Evolutionary conservation across 2,113 vertebrate species (phyloP).

Genomic region (Lutjanus erythropterus): DNA sequence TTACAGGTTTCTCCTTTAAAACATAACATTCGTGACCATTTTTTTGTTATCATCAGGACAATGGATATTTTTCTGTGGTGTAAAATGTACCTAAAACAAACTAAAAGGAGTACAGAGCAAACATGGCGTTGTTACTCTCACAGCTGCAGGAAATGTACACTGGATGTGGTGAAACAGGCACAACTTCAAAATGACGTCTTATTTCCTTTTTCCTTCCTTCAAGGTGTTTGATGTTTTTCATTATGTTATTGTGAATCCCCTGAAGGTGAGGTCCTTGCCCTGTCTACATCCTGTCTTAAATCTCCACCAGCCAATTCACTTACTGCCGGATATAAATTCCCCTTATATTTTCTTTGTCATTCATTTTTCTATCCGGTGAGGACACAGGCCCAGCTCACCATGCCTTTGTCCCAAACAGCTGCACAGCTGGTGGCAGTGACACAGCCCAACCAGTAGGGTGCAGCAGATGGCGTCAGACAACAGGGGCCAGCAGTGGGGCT

Average conservation of each 20-base stretch:
- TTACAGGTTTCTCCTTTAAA: no score
- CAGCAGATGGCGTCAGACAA: conserved; percentile 47
- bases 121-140: neutral
- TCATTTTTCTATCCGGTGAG: neutral
- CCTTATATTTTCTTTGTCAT: neutral
- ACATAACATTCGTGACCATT: no score
- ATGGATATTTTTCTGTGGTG: neutral
- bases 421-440: conserved; percentile 26
- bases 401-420: neutral
- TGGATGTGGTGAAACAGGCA: neutral
- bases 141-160: conserved; percentile 7
- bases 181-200: neutral
- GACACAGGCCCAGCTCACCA: neutral
- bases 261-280: conserved; percentile 7
- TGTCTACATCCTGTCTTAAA: conserved; percentile 23
- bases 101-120: neutral
- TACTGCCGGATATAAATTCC: neutral
- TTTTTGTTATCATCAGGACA: no score
- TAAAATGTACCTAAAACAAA: neutral
- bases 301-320: neutral
- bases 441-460: conserved; percentile 63
- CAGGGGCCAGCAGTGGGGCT: neutral
- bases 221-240: neutral
- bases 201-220: neutral
- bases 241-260: conserved; percentile 13